phyloP scores from a whole-genome alignment of 2,888 invertebrate species.

The Pogonocherus hispidulus region DNA sequence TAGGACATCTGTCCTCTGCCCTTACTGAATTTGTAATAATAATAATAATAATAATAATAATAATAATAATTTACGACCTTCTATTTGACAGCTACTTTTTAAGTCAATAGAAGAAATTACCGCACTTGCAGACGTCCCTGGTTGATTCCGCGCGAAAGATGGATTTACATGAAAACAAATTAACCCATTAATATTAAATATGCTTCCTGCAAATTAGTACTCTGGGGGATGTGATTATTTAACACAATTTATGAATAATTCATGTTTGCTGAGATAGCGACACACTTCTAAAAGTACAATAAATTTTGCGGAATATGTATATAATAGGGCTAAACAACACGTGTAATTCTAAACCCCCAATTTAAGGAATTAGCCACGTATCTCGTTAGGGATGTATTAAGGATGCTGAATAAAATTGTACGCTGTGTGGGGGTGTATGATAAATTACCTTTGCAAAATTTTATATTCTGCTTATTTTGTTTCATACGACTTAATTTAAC shows the following conservation, averaged over 20 bases:
- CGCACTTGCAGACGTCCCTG: not conserved
- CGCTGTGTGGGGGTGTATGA: not conserved
- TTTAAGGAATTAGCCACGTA: conserved; percentile 1
- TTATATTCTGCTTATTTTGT: not conserved
- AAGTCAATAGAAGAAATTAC: too few relatives aligned
- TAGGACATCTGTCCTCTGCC: too few relatives aligned
- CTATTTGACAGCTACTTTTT: too few relatives aligned
- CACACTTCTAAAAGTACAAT: conserved; percentile 10
- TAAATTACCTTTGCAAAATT: not conserved
- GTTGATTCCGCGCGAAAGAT: conserved; percentile 3
- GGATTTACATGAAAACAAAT: conserved; percentile 11
- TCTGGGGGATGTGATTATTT: conserved; percentile 16
- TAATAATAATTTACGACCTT: too few relatives aligned
- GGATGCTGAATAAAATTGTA: not conserved
- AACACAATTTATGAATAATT: conserved; percentile 16
- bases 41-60: too few relatives aligned
- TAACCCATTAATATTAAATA: conserved; percentile 18
- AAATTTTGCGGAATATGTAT: conserved; percentile 3
- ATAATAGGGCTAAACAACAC: conserved; percentile 8
- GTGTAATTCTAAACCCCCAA: not conserved
- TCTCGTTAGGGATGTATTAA: not conserved
- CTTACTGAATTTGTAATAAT: too few relatives aligned
- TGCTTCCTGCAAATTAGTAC: conserved; percentile 17
- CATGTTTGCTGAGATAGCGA: conserved; percentile 13
- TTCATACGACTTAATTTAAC: too few relatives aligned